Base-by-base conservation (phyloP, 2,888 invertebrate species). In the Prosopocoilus inquinatus region DNA sequence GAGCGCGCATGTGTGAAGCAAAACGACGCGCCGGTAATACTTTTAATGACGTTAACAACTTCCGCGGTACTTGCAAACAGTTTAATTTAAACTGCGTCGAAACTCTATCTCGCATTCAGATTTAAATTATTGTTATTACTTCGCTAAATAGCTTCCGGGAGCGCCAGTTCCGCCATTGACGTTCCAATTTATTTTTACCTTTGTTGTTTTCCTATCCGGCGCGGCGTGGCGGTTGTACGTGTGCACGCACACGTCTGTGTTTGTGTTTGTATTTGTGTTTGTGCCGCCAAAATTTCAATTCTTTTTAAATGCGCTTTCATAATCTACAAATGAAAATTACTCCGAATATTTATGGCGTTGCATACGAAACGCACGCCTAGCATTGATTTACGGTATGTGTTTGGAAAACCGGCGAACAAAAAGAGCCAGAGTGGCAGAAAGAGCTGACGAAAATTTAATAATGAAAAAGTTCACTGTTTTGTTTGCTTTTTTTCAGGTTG, bases 61-160 rank as follows among this genome's bases (percentile, higher is more conserved):
- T 64, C 64, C 62, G 59, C 55, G 51, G 58, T 62, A 62, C 62
- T 60, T 64, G 61, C 60, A 60, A 63, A 60, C 63, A 59, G 61
- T 65, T 66, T 67, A 65, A 67, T 63, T 67, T 64, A 63, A 63
- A 63, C 61, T 57, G 61, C 50, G 60, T 54, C 60, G 61, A 61
- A 64, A 62, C 55, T 61, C 57, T 63, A 64, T 67, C 64, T 63
- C 46, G 58, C 38, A 63, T 64, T 52, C 47, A 62, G 65, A 66
- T 66, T 65, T 65, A 65, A 67, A 61, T 66, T 67, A 67, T 64
- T 64, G 67, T 63, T 63, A 64, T 61, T 63, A 62, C 64, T 59
- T 53, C 60, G 57, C 60, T 57, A 62, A 65, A 61, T 60, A 52
- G 58, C 53, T 52, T 44, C 57, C 55, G 36, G 47, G 56, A 28